Evolutionary conservation across 2,888 invertebrate species (phyloP), one percentile per base, ranked within the genome.

Genomic region (Polydesmus complanatus): DNA sequence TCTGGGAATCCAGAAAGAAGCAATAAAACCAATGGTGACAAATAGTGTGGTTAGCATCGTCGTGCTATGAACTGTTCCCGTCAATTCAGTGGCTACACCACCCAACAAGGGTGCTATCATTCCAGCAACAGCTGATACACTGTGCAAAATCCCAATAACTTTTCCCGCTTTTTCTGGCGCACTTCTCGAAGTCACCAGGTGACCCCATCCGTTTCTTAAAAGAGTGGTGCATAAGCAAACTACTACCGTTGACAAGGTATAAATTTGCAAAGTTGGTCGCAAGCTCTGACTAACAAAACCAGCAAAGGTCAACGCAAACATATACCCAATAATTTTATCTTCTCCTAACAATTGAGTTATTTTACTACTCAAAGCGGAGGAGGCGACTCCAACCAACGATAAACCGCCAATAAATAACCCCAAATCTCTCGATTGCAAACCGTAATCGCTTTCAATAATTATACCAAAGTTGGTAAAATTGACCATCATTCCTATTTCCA

Each of bases 31-130:
- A 5, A 58, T 22, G 3, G 18, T 2, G 18, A 8, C 5, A 49
- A 58, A 11, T 5, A 49, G 5, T 8, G 27, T 22, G n/a, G 58
- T 19, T 18, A 58, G 5, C 8, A 19, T 11, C 2, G 58, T 58
- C 14, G 50, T 8, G 23, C 58, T 47, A 18, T 58, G 21, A 27
- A 25, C n/a, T 3, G 19, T 58, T 19, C 51, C 51, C 11, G 11
- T 19, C 3, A 49, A 3, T 51, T 58, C 21, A 5, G 50, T 51
- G 18, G 22, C 27, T 3, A 51, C 23, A 3, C 58, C 58, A 25
- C n/a, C 58, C 8, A 58, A 11, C 11, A 58, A 11, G n/a, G 58
- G 58, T 2, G 23, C 22, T 3, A 58, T 18, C 58, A 58, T 58
- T 21, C 58, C 58, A 18, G 51, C 21, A 8, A 58, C 27, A 8